These are phyloP conservation scores for Nixonia krombeini DNA, from an alignment of 1,140 invertebrate species.

Conservation along the genomic window DNA sequence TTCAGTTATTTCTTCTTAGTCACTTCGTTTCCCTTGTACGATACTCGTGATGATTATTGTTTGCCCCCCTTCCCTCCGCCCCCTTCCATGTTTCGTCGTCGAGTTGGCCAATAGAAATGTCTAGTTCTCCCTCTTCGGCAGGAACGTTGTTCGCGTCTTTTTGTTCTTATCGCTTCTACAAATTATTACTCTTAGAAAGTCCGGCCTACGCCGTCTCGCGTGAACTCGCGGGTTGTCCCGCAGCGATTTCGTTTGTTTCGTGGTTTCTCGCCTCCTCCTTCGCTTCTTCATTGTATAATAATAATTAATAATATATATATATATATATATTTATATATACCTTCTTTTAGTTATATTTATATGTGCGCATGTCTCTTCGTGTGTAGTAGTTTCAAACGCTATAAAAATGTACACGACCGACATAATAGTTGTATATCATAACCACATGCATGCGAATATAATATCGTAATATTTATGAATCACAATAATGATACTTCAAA, in stretches of 20 bases:
- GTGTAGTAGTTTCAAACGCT: slow-evolving; percentile 52
- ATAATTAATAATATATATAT: slow-evolving; percentile 14
- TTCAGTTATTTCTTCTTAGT: slow-evolving; percentile 17
- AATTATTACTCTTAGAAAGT: slow-evolving; percentile 7
- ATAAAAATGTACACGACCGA: slow-evolving; percentile 55
- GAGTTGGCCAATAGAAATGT: slow-evolving; percentile 33
- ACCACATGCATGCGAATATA: slow-evolving; percentile 63
- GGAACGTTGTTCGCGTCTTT: slow-evolving; percentile 33
- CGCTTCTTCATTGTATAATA: slow-evolving; percentile 6
- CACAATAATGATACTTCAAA: slow-evolving; percentile 60
- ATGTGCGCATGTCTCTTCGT: slow-evolving; percentile 30
- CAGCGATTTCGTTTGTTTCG: slow-evolving; percentile 10
- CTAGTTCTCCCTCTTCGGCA: slow-evolving; percentile 19
- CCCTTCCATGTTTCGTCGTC: background rate
- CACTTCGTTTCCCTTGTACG: slow-evolving; percentile 5
- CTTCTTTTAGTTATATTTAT: slow-evolving; percentile 22
- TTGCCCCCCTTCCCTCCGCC: slow-evolving; percentile 12
- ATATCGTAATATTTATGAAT: slow-evolving; percentile 62
- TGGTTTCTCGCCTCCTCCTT: too few species aligned
- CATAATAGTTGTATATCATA: slow-evolving; percentile 52
- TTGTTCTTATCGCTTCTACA: slow-evolving; percentile 3
- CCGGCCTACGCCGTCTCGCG: slow-evolving; percentile 5
- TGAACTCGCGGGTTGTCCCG: slow-evolving; percentile 20
- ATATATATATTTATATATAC: slow-evolving; percentile 10
- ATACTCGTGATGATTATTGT: slow-evolving; percentile 20